A percentile compares a stretch with the other conserved stretches of the same genome.
Conservation (phyloP, 2,888 invertebrate genomes). For the Plagodis dolabraria region DNA sequence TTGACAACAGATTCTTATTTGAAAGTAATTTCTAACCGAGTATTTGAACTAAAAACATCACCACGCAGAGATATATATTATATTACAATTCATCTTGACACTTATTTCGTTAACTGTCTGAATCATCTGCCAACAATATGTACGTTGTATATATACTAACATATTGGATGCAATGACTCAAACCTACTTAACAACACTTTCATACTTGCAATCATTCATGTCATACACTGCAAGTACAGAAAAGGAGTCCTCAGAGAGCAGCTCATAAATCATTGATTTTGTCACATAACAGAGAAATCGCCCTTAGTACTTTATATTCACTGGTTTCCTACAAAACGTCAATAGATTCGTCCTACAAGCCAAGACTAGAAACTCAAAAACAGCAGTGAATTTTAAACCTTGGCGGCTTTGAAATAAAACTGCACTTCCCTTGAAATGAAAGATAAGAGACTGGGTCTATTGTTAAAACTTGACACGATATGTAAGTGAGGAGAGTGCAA, state of each 20-base stretch:
- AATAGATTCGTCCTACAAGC: constrained; percentile 33
- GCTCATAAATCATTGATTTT: constrained; percentile 35
- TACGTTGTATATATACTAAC: too few relatives aligned
- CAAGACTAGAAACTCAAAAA: constrained; percentile 29
- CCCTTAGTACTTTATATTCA: constrained; percentile 33
- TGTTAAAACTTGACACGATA: neutral
- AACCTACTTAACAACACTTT: constrained; percentile 6
- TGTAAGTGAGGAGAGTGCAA: neutral
- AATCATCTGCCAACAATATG: too few relatives aligned
- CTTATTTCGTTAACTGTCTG: too few relatives aligned
- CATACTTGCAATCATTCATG: constrained; percentile 12
- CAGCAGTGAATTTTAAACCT: constrained; percentile 12
- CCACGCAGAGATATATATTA: too few relatives aligned
- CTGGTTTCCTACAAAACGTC: constrained; percentile 23
- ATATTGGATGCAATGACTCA: too few relatives aligned
- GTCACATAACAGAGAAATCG: constrained; percentile 40
- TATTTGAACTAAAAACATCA: too few relatives aligned
- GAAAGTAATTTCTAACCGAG: too few relatives aligned
- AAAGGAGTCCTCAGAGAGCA: constrained; percentile 17
- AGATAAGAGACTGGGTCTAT: neutral
- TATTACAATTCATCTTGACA: too few relatives aligned
- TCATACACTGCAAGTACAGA: constrained; percentile 12
- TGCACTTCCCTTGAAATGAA: neutral
- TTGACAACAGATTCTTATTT: too few relatives aligned
- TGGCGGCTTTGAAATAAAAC: neutral